Conservation (phyloP, 2,888 invertebrate genomes). For the Parascotia fuliginaria region DNA sequence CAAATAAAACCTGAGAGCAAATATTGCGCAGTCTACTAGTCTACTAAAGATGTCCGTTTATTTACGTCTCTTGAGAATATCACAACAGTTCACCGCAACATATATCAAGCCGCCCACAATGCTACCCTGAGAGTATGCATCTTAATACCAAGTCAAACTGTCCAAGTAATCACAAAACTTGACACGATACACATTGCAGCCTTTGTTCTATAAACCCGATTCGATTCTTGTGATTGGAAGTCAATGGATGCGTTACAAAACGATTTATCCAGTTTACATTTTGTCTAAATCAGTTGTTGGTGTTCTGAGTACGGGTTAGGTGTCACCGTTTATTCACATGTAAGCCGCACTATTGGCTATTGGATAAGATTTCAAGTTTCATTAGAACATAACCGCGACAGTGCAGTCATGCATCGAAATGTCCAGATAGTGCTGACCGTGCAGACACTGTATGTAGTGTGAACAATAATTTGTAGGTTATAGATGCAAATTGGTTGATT, state of each 20-base stretch:
- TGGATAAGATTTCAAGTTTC: slow-evolving; percentile 27
- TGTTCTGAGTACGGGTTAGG: slow-evolving; percentile 1
- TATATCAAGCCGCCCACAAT: slow-evolving; percentile 33
- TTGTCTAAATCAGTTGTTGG: background rate
- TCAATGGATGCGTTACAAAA: slow-evolving; percentile 11
- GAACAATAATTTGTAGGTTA: background rate
- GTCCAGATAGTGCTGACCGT: slow-evolving; percentile 24
- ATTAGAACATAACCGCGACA: slow-evolving; percentile 34
- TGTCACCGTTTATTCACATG: slow-evolving; percentile 24
- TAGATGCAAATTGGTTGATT: background rate
- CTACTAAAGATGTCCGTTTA: slow-evolving; percentile 7
- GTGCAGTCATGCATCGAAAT: slow-evolving; percentile 39
- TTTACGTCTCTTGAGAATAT: slow-evolving; percentile 12
- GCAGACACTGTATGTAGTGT: slow-evolving; percentile 23
- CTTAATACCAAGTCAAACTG: slow-evolving; percentile 4
- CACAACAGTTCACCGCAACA: slow-evolving; percentile 27
- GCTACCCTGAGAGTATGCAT: slow-evolving; percentile 21
- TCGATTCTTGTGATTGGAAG: background rate
- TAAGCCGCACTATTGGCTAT: slow-evolving; percentile 27
- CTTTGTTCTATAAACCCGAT: background rate
- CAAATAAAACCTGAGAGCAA: background rate
- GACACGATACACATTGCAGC: slow-evolving; percentile 14
- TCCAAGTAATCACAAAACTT: background rate
- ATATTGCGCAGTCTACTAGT: background rate
- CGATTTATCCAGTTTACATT: background rate